Evolutionary conservation across 2,113 vertebrate species (phyloP).

Genomic region (Gadus macrocephalus): DNA sequence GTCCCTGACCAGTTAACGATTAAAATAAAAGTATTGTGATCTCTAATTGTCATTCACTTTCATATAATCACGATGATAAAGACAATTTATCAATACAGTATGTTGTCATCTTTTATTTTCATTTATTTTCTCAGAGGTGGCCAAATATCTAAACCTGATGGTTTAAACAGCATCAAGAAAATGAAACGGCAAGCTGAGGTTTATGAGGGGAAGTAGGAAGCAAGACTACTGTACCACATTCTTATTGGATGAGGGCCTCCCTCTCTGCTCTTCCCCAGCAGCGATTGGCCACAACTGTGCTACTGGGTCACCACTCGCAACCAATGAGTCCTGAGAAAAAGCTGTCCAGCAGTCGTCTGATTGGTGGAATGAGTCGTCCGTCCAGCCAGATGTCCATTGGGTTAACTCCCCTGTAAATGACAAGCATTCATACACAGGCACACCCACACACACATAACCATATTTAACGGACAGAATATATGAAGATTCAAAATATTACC

Average conservation of each 20-base stretch:
- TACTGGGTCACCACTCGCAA: conserved; percentile 12
- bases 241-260: conserved; percentile 27
- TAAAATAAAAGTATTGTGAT: too few species aligned
- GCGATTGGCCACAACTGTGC: conserved; percentile 67
- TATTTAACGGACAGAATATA: too few species aligned
- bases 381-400: conserved; percentile 45
- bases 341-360: conserved; percentile 62
- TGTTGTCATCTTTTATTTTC: background rate
- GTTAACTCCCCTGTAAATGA: conserved; percentile 20
- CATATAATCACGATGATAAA: too few species aligned
- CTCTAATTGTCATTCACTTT: too few species aligned
- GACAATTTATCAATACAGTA: background rate
- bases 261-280: conserved; percentile 45
- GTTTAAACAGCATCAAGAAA: background rate
- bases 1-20: too few species aligned
- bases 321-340: conserved; percentile 54
- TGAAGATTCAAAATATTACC: too few species aligned
- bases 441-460: conserved; percentile 13
- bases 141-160: background rate
- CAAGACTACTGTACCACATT: conserved; percentile 47
- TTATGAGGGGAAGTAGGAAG: background rate
- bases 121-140: background rate
- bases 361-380: conserved; percentile 38
- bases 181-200: background rate
- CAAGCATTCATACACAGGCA: conserved; percentile 1